Evolutionary conservation across 2,888 invertebrate species (phyloP), one percentile per base, ranked within the genome.

Genomic region (Tinea trinotella): DNA sequence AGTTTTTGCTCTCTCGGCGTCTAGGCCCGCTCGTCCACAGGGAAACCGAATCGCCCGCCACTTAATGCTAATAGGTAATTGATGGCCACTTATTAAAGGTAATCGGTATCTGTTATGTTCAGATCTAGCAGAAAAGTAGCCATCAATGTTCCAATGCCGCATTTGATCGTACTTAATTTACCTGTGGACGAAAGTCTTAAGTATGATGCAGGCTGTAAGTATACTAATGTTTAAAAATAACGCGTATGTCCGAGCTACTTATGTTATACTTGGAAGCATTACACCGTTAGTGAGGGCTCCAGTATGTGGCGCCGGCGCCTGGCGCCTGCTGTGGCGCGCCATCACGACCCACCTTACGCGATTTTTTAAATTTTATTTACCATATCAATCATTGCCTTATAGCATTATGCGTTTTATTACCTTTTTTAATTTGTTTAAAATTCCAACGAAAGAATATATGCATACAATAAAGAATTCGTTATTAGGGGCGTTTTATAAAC

Each of bases 201-300:
- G 50, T 50, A 9, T 20, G 48, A 19, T 48, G 24, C 50, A 18
- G 24, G 24, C 15, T 20, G 12, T 20, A 22, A 12, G 7, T 15
- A 18, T 22, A 24, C 24, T 12, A 4, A 18, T n/a, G 24, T 67
- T 74, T 77, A 78, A 67, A 77, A 76, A 78, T 79, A 79, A 66
- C 57, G 54, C 44, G 57, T 34, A 64, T 63, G 61, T 61, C 62
- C 62, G 63, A 63, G 67, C 68, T 74, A 71, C 70, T 68, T 66
- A 64, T 64, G 68, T 69, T 72, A 67, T 74, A 74, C 74, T 73
- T 73, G 76, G 73, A 76, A 76, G 68, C 67, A 65, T 64, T 18
- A 10, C 24, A 71, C 74, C 76, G 77, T 76, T 76, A 74, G 66
- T 69, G 63, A 52, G 64, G 67, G 70, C 71, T 69, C 71, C 71